Base-by-base conservation (phyloP, 2,113 vertebrate genomes). In the Ammodytes dubius region DNA sequence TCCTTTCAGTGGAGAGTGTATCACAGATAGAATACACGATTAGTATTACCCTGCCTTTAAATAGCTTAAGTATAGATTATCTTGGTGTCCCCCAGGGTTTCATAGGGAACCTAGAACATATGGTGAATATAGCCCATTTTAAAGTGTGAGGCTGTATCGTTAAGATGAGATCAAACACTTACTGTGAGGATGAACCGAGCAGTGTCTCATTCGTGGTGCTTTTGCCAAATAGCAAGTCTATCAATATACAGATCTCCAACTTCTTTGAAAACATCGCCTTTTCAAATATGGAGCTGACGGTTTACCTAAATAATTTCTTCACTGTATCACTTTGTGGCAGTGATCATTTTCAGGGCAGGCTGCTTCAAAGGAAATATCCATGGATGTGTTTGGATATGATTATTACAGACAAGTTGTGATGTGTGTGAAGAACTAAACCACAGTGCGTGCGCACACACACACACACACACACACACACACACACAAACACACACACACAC, bases 381-480 rank as follows among this genome's bases (percentile, higher is more conserved):
- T 52, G 60, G 53, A 57, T 67, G 71, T 72, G 64, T 75, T 84
- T 64, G 3, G 56, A 63, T 82, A 77, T 71, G 79, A 80, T 83
- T 89, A 81, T 82, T 82, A 87, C 65, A 76, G 74, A 72, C 56
- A 74, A 77, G 50, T 77, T 19, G 4, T 69, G 52, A 73, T 84
- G 84, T 82, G 42, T 82, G 74, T 45, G 47, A 71, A 64, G 57
- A 63, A 63, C 74, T 64, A 71, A 77, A 88, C 73, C 37, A 11
- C 40, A 13, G 40, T 53, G 39, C 58, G 42, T 27, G 52, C 56
- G 43, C 50, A 63, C 63, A 45, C n/a, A 49, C 54, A 69, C 40
- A 86, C 42, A 56, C 68, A 46, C 42, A 43, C 67, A 61, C 64
- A 72, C 40, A 54, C 53, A 54, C 42, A 50, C 72, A 42, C 27